Evolutionary conservation across 2,113 vertebrate species (phyloP).

Genomic region (Cephalopholis sonnerati): DNA sequence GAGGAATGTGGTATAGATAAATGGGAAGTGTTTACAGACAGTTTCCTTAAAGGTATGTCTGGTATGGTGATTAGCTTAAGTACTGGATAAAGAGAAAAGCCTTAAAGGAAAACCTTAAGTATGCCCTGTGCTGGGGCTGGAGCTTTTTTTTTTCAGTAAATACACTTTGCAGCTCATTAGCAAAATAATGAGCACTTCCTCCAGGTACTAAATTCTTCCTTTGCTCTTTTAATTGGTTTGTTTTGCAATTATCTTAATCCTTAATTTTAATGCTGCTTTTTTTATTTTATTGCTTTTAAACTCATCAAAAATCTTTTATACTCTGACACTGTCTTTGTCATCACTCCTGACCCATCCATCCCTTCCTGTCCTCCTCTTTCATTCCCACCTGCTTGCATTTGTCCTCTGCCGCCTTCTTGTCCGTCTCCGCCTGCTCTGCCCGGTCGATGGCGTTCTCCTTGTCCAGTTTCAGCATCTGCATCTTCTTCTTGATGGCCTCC

Average conservation of each 20-base stretch:
- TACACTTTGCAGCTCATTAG: background rate
- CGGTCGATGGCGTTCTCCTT: conserved; percentile 97
- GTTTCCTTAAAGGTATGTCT: conserved; percentile 46
- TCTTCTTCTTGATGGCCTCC: conserved; percentile 95
- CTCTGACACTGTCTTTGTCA: background rate
- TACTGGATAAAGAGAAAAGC: conserved; percentile 16
- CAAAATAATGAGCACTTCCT: background rate
- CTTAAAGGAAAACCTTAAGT: conserved; percentile 20
- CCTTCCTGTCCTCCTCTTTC: background rate
- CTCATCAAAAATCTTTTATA: background rate
- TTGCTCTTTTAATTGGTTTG: background rate
- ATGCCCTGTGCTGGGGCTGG: background rate
- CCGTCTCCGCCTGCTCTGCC: conserved; percentile 95
- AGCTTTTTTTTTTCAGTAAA: background rate
- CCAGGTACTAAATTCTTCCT: background rate
- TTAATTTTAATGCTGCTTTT: background rate
- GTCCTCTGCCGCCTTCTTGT: conserved; percentile 95
- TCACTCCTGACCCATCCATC: background rate
- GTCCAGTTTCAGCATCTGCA: conserved; percentile 96
- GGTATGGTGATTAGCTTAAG: conserved; percentile 51
- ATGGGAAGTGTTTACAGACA: conserved; percentile 38
- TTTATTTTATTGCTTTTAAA: background rate
- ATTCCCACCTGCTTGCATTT: conserved; percentile 93
- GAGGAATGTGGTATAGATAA: conserved; percentile 31
- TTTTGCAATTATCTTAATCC: background rate